Evolutionary conservation across 2,888 invertebrate species (phyloP).

Genomic region (Sericinus montela): DNA sequence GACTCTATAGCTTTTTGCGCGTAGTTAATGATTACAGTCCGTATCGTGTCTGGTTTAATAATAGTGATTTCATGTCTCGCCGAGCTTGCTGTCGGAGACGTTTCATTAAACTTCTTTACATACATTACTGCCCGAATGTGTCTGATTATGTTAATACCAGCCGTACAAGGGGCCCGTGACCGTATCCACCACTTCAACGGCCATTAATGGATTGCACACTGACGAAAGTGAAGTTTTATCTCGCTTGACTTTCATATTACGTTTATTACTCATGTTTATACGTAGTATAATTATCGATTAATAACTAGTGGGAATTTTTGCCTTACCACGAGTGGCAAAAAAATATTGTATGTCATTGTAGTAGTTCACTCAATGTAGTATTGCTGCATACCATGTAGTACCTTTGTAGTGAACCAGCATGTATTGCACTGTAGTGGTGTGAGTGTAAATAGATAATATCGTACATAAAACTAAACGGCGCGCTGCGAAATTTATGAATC

Average conservation of each 20-base stretch:
- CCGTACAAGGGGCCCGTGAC: slow-evolving; percentile 52
- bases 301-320: slow-evolving; percentile 20
- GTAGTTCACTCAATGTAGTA: slow-evolving; percentile 28
- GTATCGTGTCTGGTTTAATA: slow-evolving; percentile 76
- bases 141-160: slow-evolving; percentile 70
- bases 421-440: slow-evolving; percentile 29
- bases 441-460: slow-evolving; percentile 70
- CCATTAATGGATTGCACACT: slow-evolving; percentile 66
- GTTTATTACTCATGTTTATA: slow-evolving; percentile 37
- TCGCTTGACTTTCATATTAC: slow-evolving; percentile 33
- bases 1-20: slow-evolving; percentile 72
- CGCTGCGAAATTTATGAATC: slow-evolving; percentile 74
- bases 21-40: slow-evolving; percentile 73
- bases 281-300: slow-evolving; percentile 25
- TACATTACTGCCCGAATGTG: slow-evolving; percentile 73
- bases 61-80: slow-evolving; percentile 75
- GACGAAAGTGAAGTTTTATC: slow-evolving; percentile 40
- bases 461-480: slow-evolving; percentile 72
- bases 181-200: slow-evolving; percentile 50
- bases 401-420: slow-evolving; percentile 22
- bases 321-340: slow-evolving; percentile 22
- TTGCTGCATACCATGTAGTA: slow-evolving; percentile 29
- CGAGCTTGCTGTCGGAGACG: slow-evolving; percentile 67
- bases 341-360: slow-evolving; percentile 23
- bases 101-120: slow-evolving; percentile 74